Conservation (phyloP, 1,140 invertebrate species). For the Meloidogyne floridensis region DNA sequence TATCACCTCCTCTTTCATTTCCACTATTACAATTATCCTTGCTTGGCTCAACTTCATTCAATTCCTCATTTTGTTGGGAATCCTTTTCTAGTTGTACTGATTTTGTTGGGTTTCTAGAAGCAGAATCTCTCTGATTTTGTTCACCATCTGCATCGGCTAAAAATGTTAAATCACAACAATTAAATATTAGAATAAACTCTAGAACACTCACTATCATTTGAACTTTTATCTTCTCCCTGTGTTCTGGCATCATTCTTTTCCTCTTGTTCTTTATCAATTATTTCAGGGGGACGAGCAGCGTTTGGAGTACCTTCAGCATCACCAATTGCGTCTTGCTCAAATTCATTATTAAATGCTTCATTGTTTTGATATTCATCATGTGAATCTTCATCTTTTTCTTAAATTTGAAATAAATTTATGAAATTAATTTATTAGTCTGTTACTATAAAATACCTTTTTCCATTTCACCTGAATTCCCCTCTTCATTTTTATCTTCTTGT, state of each 20-base stretch:
- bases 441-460: constrained; percentile 15
- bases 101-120: neutral
- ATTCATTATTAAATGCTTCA: neutral
- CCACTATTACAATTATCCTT: neutral
- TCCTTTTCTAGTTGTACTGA: neutral
- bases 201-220: neutral
- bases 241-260: neutral
- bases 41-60: neutral
- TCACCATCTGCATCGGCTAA: neutral
- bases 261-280: constrained; percentile 5
- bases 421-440: neutral
- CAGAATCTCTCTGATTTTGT: neutral
- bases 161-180: neutral
- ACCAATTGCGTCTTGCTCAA: neutral
- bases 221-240: constrained; percentile 4
- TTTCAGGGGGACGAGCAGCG: neutral
- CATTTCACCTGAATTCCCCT: neutral
- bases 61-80: neutral
- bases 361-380: neutral
- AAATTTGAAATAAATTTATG: neutral
- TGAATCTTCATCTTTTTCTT: neutral
- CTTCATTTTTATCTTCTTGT: constrained; percentile 21
- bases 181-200: neutral
- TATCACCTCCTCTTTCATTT: neutral
- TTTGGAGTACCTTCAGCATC: neutral